Percentiles rank a stretch among this genome's conserved stretches.
phyloP scores from a whole-genome alignment of 1,140 invertebrate species.

The Philotrypesis tridentata region DNA sequence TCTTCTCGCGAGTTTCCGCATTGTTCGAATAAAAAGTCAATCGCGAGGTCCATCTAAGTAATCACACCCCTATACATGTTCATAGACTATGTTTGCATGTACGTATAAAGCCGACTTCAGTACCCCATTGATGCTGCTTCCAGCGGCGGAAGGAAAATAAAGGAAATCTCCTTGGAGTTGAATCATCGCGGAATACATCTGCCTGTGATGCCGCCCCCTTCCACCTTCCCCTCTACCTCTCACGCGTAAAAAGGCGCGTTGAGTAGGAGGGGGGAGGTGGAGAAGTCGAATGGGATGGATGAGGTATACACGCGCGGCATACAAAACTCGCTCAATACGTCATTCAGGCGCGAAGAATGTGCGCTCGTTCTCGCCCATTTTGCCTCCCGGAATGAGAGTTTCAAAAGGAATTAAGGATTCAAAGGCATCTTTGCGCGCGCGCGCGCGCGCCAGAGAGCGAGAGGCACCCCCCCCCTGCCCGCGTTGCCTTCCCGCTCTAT shows the following conservation, averaged over 20 bases:
- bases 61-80: not conserved
- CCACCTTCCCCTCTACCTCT: not conserved
- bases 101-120: not conserved
- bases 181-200: constrained; percentile 25
- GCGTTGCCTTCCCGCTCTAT: constrained; percentile 56
- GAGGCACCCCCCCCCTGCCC: constrained; percentile 56
- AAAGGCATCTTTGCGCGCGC: constrained; percentile 73
- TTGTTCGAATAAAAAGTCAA: too few relatives aligned
- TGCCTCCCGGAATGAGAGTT: constrained; percentile 72
- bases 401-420: constrained; percentile 75
- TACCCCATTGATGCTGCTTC: not conserved
- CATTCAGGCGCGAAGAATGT: constrained; percentile 73
- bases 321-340: constrained; percentile 75
- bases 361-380: constrained; percentile 71
- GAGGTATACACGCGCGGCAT: constrained; percentile 67
- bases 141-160: constrained; percentile 44
- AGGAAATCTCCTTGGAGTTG: constrained; percentile 46
- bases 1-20: too few relatives aligned
- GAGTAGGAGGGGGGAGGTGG: constrained; percentile 37
- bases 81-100: not conserved
- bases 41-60: too few relatives aligned
- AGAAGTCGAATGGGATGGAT: constrained; percentile 60
- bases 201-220: not conserved
- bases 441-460: constrained; percentile 62
- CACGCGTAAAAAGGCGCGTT: constrained; percentile 15